A percentile compares a stretch with the other conserved stretches of the same genome.
phyloP scores from a whole-genome alignment of 2,113 vertebrate species.

The Marmota flaviventris region DNA sequence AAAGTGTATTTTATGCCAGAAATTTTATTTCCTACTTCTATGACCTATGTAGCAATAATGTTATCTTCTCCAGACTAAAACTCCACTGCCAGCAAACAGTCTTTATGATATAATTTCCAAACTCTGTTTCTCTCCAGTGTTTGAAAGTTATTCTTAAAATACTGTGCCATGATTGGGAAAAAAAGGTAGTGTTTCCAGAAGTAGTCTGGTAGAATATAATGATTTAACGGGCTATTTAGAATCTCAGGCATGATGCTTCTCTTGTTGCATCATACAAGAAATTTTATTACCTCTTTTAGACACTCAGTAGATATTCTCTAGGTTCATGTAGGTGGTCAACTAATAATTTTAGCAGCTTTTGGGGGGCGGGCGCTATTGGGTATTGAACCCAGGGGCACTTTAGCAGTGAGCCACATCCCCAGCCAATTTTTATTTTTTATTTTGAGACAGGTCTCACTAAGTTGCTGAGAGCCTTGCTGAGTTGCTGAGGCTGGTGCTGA shows the following conservation, averaged over 20 bases:
- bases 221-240: not conserved
- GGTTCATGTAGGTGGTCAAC: not conserved
- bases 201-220: not conserved
- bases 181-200: not conserved
- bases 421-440: no score
- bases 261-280: not conserved
- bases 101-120: not conserved
- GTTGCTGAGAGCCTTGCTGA: not conserved
- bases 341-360: not conserved
- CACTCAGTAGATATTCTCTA: not conserved
- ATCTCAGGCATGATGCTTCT: not conserved
- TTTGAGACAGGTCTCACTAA: no score
- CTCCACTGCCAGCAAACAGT: not conserved
- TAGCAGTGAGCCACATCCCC: no score
- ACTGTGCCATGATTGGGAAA: not conserved
- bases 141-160: slow-evolving; percentile 43
- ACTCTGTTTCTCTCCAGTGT: slow-evolving; percentile 15
- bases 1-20: not conserved
- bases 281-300: not conserved
- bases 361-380: no score
- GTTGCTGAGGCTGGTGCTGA: not conserved
- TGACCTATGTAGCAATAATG: not conserved
- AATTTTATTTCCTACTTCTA: not conserved
- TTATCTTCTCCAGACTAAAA: slow-evolving; percentile 5
- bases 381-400: no score